These are phyloP conservation scores for Conus ventricosus DNA, from an alignment of 1,140 invertebrate genomes.

Conservation along the genomic window DNA sequence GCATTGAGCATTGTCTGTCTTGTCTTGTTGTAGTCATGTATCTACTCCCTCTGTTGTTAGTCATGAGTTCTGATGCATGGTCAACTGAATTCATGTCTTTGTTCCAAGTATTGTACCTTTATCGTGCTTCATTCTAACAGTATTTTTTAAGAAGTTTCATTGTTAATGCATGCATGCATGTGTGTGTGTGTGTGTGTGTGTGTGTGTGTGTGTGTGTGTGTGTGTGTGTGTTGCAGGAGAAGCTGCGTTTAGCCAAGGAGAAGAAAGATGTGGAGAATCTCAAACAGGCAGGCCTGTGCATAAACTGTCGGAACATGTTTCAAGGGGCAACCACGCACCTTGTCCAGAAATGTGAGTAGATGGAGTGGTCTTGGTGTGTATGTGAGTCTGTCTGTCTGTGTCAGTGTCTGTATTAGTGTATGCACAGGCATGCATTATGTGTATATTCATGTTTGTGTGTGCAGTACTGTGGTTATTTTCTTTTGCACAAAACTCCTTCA, in stretches of 20 bases:
- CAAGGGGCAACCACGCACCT: not conserved
- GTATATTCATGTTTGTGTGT: too few species aligned
- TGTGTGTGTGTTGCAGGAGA: conserved; percentile 56
- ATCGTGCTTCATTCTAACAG: too few species aligned
- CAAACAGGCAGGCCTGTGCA: conserved; percentile 62
- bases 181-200: not conserved
- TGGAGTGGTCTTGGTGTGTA: not conserved
- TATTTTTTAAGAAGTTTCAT: too few species aligned
- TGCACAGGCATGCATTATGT: not conserved
- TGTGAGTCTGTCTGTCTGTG: not conserved
- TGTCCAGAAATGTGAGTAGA: conserved; percentile 33
- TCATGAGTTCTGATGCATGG: too few species aligned
- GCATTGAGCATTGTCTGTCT: too few species aligned
- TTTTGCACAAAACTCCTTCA: too few species aligned
- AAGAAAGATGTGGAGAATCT: conserved; percentile 68
- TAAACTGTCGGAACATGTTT: conserved; percentile 65
- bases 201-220: not conserved
- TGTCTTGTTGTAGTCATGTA: too few species aligned
- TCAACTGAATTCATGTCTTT: too few species aligned
- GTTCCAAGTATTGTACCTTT: too few species aligned
- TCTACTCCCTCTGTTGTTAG: too few species aligned
- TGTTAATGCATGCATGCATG: not conserved
- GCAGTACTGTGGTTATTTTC: too few species aligned
- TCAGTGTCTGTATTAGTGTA: not conserved
- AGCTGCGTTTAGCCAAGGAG: conserved; percentile 68